These are phyloP conservation scores for Isichthys henryi DNA, from an alignment of 2,113 vertebrate genomes.

Conservation along the genomic window DNA sequence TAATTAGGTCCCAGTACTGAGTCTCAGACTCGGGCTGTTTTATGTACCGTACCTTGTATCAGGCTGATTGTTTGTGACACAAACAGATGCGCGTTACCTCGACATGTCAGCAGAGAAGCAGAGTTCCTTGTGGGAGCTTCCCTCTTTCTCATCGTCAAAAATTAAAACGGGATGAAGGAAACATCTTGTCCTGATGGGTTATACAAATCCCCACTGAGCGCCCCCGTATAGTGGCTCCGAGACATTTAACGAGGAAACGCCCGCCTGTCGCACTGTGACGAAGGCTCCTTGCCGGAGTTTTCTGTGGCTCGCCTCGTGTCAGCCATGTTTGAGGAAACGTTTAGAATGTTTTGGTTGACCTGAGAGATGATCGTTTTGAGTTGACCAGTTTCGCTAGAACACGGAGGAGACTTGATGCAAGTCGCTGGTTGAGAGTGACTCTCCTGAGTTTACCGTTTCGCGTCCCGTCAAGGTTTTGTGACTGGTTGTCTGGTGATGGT, in stretches of 20 bases:
- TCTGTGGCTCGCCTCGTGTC: not conserved
- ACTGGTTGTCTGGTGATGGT: not conserved
- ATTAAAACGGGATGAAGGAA: conserved; percentile 40
- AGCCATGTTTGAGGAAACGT: not conserved
- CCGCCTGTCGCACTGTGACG: not conserved
- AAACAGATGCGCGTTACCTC: conserved; percentile 50
- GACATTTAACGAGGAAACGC: not conserved
- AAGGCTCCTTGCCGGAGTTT: not conserved
- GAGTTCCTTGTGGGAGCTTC: conserved; percentile 32
- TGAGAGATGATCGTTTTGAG: not conserved
- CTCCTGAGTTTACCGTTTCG: not conserved
- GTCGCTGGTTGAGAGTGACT: not conserved
- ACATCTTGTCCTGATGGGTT: conserved; percentile 48
- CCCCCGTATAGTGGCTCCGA: not conserved
- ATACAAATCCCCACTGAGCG: conserved; percentile 18
- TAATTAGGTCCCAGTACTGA: conserved; percentile 53
- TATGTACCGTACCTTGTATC: conserved; percentile 33
- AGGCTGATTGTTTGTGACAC: conserved; percentile 53
- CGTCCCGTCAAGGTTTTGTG: not conserved
- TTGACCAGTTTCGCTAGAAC: not conserved
- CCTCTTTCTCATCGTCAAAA: conserved; percentile 47
- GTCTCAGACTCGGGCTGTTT: conserved; percentile 28
- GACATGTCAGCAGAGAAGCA: conserved; percentile 37
- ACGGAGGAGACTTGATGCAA: not conserved
- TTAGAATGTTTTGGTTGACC: not conserved